Base-by-base conservation (phyloP, 2,797 vertebrate species). In the Gambusia yucatana region DNA sequence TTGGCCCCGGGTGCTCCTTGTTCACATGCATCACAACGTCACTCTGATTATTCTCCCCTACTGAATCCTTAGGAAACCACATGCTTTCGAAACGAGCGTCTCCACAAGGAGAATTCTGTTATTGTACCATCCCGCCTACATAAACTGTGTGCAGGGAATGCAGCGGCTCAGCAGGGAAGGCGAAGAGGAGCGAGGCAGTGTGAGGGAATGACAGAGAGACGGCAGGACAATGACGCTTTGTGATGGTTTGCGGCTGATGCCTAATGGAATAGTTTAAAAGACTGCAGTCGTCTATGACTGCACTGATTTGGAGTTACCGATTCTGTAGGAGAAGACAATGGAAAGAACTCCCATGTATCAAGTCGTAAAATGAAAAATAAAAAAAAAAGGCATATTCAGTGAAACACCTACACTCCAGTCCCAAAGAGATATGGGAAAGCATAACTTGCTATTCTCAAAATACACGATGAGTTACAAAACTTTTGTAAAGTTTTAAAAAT, bases 181-280 rank as follows among this genome's bases (percentile, higher is more conserved):
- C 63, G 72, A 69, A 44, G 75, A 82, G 84, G 72, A 77, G 77
- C 67, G 75, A 79, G 75, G 52, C 78, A 69, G 79, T 73, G 80
- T 79, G 78, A 25, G 65, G 73, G 77, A 72, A 87, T 67, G 82
- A 84, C 75, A 76, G 78, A 72, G 77, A 87, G 85, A 83, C 85
- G 86, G 87, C 84, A 25, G 91, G 90, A 89, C 85, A 78, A 90
- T 81, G 59, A 74, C 11, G 77, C 77, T 88, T 86, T 90, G 82
- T 87, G 80, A 90, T 85, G 87, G 86, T 84, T 85, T 90, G 92
- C 87, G 76, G 87, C 78, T 86, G 84, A 77, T 43, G 41, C 80
- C 86, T 89, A 91, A 92, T 91, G 83, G 90, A 89, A 87, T 76
- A 87, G 79, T 59, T 81, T 77, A 88, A 86, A 87, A 76, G 79